Evolutionary conservation across 2,888 invertebrate genomes (phyloP).

Genomic region (Caenorhabditis drosophilae): DNA sequence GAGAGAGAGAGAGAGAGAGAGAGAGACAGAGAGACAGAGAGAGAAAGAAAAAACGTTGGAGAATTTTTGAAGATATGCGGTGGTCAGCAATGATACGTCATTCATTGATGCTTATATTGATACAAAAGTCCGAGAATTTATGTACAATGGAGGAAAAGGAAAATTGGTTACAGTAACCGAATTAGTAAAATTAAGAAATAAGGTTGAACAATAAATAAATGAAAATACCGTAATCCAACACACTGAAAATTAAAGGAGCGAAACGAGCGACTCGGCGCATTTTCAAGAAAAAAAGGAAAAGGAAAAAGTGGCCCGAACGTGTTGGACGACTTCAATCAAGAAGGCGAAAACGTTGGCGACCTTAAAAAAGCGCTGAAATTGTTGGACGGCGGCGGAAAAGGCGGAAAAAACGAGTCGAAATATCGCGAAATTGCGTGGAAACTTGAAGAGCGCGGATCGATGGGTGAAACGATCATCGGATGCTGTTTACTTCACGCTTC

Average conservation of each 20-base stretch:
- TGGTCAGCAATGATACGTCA: conserved; percentile 57
- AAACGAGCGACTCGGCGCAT: conserved; percentile 65
- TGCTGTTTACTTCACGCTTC: conserved; percentile 80
- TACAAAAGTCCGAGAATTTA: conserved; percentile 80
- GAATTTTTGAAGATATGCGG: conserved; percentile 64
- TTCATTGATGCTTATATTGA: conserved; percentile 46
- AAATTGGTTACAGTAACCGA: conserved; percentile 88
- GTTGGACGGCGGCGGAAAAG: conserved; percentile 52
- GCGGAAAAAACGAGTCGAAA: conserved; percentile 71
- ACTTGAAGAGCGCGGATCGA: conserved; percentile 47
- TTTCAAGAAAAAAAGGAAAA: conserved; percentile 63
- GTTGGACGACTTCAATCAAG: conserved; percentile 56
- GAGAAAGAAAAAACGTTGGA: too few species aligned
- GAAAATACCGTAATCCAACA: neutral
- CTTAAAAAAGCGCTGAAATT: conserved; percentile 61
- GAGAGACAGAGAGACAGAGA: too few species aligned
- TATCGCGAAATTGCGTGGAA: conserved; percentile 74
- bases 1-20: too few species aligned
- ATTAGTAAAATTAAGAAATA: conserved; percentile 79
- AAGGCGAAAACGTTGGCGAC: conserved; percentile 52
- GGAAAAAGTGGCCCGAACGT: conserved; percentile 61
- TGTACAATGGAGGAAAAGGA: conserved; percentile 91
- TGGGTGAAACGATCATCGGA: conserved; percentile 92
- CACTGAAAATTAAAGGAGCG: conserved; percentile 74
- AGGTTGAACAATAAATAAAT: conserved; percentile 22